These are phyloP conservation scores for Pollicipes pollicipes DNA, from an alignment of 1,140 invertebrate genomes.

Conservation along the genomic window DNA sequence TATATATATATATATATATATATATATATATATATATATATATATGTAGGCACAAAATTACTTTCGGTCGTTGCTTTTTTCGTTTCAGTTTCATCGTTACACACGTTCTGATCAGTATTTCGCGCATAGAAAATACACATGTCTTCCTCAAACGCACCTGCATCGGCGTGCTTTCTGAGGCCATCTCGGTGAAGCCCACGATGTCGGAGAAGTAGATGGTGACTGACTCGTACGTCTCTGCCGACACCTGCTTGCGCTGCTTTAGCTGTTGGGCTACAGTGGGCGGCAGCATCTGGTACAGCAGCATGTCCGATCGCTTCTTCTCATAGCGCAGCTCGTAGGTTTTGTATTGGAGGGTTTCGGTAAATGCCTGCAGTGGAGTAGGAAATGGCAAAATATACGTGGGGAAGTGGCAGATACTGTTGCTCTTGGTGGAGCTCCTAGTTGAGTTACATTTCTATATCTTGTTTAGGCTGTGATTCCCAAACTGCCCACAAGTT, in stretches of 20 bases:
- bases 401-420: too few relatives aligned
- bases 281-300: slow-evolving; percentile 52
- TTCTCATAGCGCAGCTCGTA: slow-evolving; percentile 65
- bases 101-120: too few relatives aligned
- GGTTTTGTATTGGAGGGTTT: slow-evolving; percentile 57
- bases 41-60: too few relatives aligned
- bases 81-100: too few relatives aligned
- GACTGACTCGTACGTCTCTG: slow-evolving; percentile 57
- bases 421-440: too few relatives aligned
- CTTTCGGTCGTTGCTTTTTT: too few relatives aligned
- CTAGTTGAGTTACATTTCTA: too few relatives aligned
- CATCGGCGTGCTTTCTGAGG: slow-evolving; percentile 59
- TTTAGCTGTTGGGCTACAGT: slow-evolving; percentile 30
- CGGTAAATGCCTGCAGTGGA: slow-evolving; percentile 47
- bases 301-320: slow-evolving; percentile 54
- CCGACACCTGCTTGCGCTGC: slow-evolving; percentile 38
- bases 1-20: too few relatives aligned
- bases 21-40: too few relatives aligned
- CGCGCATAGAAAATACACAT: neutral
- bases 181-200: slow-evolving; percentile 72
- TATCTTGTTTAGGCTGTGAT: too few relatives aligned
- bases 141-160: slow-evolving; percentile 37
- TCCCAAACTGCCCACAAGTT: too few relatives aligned
- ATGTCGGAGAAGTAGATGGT: slow-evolving; percentile 81
- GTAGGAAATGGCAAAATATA: slow-evolving; percentile 13